Evolutionary conservation across 2,797 vertebrate species (phyloP), one percentile per base, ranked within the genome.

Genomic region (Falco berigora): DNA sequence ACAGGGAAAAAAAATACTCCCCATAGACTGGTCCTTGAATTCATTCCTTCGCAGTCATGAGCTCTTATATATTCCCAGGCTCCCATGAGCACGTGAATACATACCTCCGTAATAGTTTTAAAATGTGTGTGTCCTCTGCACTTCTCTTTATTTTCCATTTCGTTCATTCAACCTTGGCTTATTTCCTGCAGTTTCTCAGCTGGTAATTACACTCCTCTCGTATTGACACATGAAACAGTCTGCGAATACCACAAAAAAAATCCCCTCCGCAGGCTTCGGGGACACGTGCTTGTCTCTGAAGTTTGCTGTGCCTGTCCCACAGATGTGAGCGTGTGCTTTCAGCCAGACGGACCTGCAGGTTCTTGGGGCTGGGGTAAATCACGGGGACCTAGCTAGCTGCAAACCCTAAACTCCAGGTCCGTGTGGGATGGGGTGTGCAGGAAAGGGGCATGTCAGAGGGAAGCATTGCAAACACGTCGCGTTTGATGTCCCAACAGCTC

Each of bases 151-250:
- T 94, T 92, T 96, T 95, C 89, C 94, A 91, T 96, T 92, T 90
- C 5, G 71, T 75, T 94, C 74, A 30, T 69, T 95, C 94, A 91
- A 72, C 58, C 86, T 93, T 91, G 89, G 92, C 92, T 94, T 73
- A n/a, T 92, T 96, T 96, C 97, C 97, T 94, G 92, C 75, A 94
- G 88, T 44, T 86, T 91, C 92, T 95, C 91, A 89, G 81, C 95
- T 96, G 94, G 84, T 92, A 84, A 92, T 94, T 88, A 88, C 2
- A 1, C 62, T 94, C 23, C 86, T 91, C 95, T 96, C 4, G 0
- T 61, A 76, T 30, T 86, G 95, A 95, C 95, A 93, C 90, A 95
- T 32, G 71, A 75, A 95, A 67, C 55, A 62, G n/a, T 15, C 77
- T 90, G 88, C 32, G 82, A 91, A 89, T 81, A 81, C 59, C 91